These are phyloP conservation scores for Connochaetes taurinus DNA, from an alignment of 2,113 vertebrate species.

Conservation along the genomic window DNA sequence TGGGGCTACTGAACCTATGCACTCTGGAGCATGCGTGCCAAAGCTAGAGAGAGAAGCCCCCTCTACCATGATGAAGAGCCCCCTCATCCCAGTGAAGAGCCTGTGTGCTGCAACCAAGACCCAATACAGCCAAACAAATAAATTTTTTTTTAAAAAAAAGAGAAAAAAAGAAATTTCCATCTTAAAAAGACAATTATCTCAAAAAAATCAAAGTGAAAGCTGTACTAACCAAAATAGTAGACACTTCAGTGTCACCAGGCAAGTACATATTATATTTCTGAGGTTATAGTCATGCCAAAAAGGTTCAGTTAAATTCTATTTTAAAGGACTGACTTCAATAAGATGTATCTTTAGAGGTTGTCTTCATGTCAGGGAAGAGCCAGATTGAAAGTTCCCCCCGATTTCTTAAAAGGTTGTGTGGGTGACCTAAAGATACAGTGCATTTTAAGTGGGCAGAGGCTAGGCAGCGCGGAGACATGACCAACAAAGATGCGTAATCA, in stretches of 20 bases:
- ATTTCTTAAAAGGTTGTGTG: not conserved
- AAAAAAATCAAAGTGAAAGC: conserved; percentile 33
- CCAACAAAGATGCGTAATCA: not conserved
- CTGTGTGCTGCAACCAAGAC: not conserved
- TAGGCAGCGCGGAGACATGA: not conserved
- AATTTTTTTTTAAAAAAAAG: not conserved
- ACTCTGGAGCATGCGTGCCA: rapidly evolving
- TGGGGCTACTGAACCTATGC: not conserved
- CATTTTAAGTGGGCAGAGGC: not conserved
- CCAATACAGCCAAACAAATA: not conserved
- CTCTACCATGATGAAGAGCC: not conserved
- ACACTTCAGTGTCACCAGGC: not conserved
- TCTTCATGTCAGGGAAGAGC: not conserved
- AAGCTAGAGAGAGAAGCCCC: not conserved
- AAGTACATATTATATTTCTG: not conserved
- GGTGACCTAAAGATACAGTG: not conserved
- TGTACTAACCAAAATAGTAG: conserved; percentile 35
- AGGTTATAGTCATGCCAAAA: not conserved
- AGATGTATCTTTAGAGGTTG: not conserved
- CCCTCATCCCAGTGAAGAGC: not conserved
- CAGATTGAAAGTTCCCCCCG: not conserved
- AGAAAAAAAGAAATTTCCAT: not conserved
- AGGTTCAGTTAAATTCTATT: not conserved
- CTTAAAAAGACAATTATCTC: conserved; percentile 39
- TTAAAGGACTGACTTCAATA: conserved; percentile 8